These are phyloP conservation scores for Callithrix jacchus DNA, from an alignment of 2,113 vertebrate genomes.

Conservation along the genomic window DNA sequence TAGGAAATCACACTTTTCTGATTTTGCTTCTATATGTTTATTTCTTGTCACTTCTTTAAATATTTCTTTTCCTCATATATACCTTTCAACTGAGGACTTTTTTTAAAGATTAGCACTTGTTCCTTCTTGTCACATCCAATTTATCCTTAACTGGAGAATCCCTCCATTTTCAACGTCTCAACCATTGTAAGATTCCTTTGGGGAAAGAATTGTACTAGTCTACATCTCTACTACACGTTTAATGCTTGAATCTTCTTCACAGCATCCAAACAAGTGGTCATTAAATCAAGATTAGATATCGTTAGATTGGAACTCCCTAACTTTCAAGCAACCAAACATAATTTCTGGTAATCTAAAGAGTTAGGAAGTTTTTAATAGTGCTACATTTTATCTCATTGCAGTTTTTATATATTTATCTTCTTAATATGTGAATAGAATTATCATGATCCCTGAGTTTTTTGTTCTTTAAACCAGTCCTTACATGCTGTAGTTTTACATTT, in stretches of 20 bases:
- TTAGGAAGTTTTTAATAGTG: not conserved
- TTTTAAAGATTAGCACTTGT: not conserved
- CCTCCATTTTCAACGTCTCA: not conserved
- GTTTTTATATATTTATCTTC: not conserved
- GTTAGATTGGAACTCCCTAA: not conserved
- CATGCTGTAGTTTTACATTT: not conserved
- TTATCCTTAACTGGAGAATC: not conserved
- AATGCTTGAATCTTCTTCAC: not conserved
- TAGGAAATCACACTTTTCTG: not conserved
- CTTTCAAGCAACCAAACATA: not conserved
- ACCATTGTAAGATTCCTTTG: not conserved
- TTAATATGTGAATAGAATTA: not conserved
- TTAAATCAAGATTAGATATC: not conserved
- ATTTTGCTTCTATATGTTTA: not conserved
- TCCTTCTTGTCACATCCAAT: not conserved
- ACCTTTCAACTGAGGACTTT: not conserved
- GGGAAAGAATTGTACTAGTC: not conserved
- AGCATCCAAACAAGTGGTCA: not conserved
- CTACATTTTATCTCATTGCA: not conserved
- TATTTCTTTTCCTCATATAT: not conserved
- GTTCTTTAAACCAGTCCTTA: not conserved
- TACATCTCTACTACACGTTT: not conserved
- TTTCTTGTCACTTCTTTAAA: not conserved
- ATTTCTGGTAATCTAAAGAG: not conserved
- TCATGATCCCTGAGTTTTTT: not conserved